Conservation (phyloP, 2,797 vertebrate species). For the Thaleichthys pacificus region DNA sequence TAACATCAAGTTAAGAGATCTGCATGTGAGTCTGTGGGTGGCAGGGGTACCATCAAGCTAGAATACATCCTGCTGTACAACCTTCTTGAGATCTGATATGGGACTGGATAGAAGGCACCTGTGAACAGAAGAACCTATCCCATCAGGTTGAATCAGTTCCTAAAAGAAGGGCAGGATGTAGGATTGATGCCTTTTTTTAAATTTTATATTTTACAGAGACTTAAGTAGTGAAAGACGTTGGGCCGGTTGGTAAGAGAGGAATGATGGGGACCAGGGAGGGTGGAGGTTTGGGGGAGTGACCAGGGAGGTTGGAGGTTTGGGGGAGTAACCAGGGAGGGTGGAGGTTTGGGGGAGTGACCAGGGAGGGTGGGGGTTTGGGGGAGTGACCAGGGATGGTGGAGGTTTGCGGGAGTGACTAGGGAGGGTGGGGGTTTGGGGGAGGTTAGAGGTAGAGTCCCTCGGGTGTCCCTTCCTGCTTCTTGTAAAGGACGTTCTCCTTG, state of each 20-base stretch:
- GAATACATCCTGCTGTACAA: too few relatives aligned
- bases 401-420: constrained; percentile 14
- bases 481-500: constrained; percentile 97
- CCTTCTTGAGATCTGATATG: too few relatives aligned
- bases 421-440: constrained; percentile 12
- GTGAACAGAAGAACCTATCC: background rate
- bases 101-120: too few relatives aligned
- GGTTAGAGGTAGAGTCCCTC: constrained; percentile 94
- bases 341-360: constrained; percentile 48
- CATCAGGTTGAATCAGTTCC: background rate
- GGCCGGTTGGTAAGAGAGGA: background rate
- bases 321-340: constrained; percentile 10
- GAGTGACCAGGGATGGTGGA: background rate
- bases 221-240: background rate
- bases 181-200: background rate
- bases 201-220: too few relatives aligned
- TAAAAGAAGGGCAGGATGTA: background rate
- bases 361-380: background rate
- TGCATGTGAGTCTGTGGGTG: too few relatives aligned
- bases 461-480: constrained; percentile 97
- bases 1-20: too few relatives aligned
- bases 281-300: constrained; percentile 74
- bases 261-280: background rate
- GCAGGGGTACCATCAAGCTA: too few relatives aligned
- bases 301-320: constrained; percentile 2